A percentile compares a stretch with the other conserved stretches of the same genome.
Conservation (phyloP, 2,113 vertebrate species). For the Alosa alosa region DNA sequence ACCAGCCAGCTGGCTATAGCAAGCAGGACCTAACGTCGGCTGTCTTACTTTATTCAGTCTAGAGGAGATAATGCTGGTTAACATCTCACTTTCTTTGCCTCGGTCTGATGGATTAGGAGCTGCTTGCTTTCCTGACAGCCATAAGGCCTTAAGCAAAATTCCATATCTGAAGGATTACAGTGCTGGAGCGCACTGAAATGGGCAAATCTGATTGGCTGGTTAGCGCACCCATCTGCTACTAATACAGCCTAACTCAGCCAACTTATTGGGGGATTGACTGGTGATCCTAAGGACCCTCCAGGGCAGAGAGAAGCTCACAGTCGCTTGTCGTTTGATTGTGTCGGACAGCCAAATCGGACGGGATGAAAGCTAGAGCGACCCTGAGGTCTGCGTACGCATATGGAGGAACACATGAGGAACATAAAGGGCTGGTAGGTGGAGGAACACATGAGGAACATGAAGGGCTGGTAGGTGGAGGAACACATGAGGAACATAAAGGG, state of each 20-base stretch:
- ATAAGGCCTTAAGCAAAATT: background rate
- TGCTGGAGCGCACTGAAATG: background rate
- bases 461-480: no score
- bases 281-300: background rate
- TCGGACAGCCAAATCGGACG: background rate
- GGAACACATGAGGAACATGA: no score
- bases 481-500: background rate
- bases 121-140: background rate
- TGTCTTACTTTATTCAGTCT: background rate
- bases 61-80: background rate
- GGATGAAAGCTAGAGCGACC: background rate
- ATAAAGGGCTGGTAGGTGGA: background rate
- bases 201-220: background rate
- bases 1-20: background rate
- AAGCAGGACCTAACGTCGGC: background rate
- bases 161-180: background rate
- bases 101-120: background rate
- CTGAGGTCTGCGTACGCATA: background rate
- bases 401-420: background rate
- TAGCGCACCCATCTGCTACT: background rate
- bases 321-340: background rate
- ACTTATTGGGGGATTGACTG: slow-evolving; percentile 1
- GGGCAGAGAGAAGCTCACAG: background rate
- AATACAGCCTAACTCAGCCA: background rate
- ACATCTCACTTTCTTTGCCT: background rate